Base-by-base conservation (phyloP, 1,140 invertebrate genomes). In the Ectropis grisescens region DNA sequence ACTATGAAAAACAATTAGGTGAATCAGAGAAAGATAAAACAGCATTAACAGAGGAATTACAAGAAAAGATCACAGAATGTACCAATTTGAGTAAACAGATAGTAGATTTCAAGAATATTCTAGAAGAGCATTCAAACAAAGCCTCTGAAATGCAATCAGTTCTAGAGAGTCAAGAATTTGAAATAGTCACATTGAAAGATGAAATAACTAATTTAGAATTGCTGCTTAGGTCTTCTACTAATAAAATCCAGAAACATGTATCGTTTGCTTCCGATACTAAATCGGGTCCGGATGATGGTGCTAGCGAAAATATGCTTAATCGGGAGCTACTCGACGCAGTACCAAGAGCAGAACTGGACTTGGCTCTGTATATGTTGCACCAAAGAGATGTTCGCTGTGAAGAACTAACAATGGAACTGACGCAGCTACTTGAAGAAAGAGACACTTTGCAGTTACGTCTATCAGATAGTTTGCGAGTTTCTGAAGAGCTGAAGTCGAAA, bases 331-430 rank as follows among this genome's bases (percentile, higher is more conserved):
- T 66, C 27, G 69, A 79, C 32, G 64, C 69, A n/a, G 76, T 81
- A 9, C 82, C 84, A 0, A 74, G 85, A 58, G 84, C 87, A 2
- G 92, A 96, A 64, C 76, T 95, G 26, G 93, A 96, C 69, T 82
- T 93, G 35, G 92, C 92, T 0, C 59, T 94, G 4, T 92, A 94
- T 56, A 93, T 93, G 86, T 82, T 96, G 12, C 93, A 96, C 71
- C 91, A 95, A 48, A 84, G 93, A 47, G 94, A 96, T 47, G 89
- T 95, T 11, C 85, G 92, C 7, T 94, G 93, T 74, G 94, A 97
- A 58, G 93, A 96, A 74, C 82, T 97, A 26, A 95, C 93, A 0
- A 84, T 91, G 43, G 93, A 96, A 71, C 75, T 96, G 15, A 92
- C 91, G 57, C 89, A 91, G 65, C 68, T 96, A 11, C 71, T 95